These are phyloP conservation scores for Aphis craccivora DNA, from an alignment of 1,140 invertebrate species.

Conservation along the genomic window DNA sequence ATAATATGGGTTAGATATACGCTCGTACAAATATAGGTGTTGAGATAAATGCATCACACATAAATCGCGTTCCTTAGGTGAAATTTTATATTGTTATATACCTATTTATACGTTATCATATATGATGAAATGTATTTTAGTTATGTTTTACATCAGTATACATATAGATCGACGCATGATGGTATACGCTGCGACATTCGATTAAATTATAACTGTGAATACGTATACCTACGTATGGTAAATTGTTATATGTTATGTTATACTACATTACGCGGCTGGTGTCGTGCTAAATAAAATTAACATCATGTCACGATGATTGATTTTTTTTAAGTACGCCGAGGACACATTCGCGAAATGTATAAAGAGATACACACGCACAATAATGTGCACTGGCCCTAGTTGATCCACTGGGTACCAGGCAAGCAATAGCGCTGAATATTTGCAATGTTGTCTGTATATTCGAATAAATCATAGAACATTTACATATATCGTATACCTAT, in stretches of 20 bases:
- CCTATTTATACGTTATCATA: too few relatives aligned
- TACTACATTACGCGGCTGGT: background rate
- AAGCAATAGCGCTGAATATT: conserved; percentile 34
- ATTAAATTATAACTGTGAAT: background rate
- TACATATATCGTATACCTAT: background rate
- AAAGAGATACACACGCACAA: conserved; percentile 27
- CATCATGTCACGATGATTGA: background rate
- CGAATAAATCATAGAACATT: conserved; percentile 25
- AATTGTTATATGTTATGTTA: background rate
- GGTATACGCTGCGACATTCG: background rate
- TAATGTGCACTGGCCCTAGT: background rate
- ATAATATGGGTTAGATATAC: too few relatives aligned
- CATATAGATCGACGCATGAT: background rate
- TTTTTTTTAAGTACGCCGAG: background rate
- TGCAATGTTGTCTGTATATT: conserved; percentile 39
- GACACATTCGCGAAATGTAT: conserved; percentile 27
- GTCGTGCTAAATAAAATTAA: background rate
- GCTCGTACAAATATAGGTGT: too few relatives aligned
- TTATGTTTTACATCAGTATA: too few relatives aligned
- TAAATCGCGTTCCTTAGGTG: too few relatives aligned
- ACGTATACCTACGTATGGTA: background rate
- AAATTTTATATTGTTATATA: too few relatives aligned
- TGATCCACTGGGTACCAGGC: conserved; percentile 50
- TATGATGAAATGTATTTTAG: too few relatives aligned
- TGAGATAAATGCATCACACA: too few relatives aligned